Conservation (phyloP, 1,140 invertebrate species). For the Potamilus streckersoni region DNA sequence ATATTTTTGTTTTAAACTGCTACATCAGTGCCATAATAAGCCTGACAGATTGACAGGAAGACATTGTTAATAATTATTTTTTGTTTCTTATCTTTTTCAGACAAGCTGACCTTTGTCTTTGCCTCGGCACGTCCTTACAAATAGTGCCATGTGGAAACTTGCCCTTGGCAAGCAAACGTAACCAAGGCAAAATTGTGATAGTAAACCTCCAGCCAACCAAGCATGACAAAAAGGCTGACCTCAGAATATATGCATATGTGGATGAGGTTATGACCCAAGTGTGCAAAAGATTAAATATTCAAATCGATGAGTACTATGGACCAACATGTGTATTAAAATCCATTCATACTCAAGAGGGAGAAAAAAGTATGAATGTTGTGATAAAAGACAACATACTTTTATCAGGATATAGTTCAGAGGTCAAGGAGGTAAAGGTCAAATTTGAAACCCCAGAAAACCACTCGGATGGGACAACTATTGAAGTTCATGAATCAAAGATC, state of each 20-base stretch:
- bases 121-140: slow-evolving; percentile 95
- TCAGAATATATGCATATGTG: slow-evolving; percentile 90
- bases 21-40: too few species aligned
- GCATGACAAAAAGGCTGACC: slow-evolving; percentile 92
- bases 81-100: slow-evolving; percentile 68
- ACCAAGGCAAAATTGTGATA: slow-evolving; percentile 90
- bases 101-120: slow-evolving; percentile 91
- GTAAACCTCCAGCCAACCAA: slow-evolving; percentile 98
- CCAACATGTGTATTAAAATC: slow-evolving; percentile 45
- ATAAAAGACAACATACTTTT: slow-evolving; percentile 29
- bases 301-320: slow-evolving; percentile 45
- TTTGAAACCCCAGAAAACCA: too few species aligned
- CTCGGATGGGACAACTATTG: too few species aligned
- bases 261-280: slow-evolving; percentile 85
- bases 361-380: slow-evolving; percentile 34
- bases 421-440: not conserved
- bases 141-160: slow-evolving; percentile 97
- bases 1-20: too few species aligned
- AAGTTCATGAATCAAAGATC: too few species aligned
- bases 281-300: slow-evolving; percentile 51
- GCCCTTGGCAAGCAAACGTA: slow-evolving; percentile 88
- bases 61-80: too few species aligned
- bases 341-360: slow-evolving; percentile 40
- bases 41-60: too few species aligned
- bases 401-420: not conserved